These are phyloP conservation scores for Helicoverpa assulta DNA, from an alignment of 2,888 invertebrate species.

Conservation along the genomic window DNA sequence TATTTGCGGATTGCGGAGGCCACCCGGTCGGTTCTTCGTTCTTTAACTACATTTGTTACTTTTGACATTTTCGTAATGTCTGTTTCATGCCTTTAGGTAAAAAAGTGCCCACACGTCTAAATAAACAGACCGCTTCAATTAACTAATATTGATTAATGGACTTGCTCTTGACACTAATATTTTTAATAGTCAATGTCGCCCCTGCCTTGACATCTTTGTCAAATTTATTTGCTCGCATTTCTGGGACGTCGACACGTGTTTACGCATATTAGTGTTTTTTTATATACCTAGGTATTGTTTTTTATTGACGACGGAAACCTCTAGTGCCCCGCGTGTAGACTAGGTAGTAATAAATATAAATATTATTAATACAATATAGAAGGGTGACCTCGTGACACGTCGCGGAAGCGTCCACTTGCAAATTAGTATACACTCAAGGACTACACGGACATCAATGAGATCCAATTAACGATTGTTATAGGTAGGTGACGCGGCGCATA, in stretches of 20 bases:
- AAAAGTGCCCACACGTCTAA: conserved; percentile 22
- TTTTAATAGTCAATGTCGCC: conserved; percentile 42
- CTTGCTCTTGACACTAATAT: conserved; percentile 50
- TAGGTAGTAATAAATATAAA: conserved; percentile 56
- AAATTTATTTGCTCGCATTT: conserved; percentile 46
- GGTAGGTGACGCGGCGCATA: conserved; percentile 48
- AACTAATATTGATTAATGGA: conserved; percentile 49
- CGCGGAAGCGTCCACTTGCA: conserved; percentile 86
- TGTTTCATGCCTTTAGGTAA: conserved; percentile 32
- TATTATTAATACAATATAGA: conserved; percentile 70
- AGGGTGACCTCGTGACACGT: conserved; percentile 73
- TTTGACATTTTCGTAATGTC: conserved; percentile 56
- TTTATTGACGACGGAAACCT: conserved; percentile 73
- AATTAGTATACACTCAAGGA: conserved; percentile 84
- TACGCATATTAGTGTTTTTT: conserved; percentile 1
- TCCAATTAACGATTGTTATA: conserved; percentile 65
- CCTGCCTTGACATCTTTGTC: conserved; percentile 51
- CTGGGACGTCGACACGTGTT: conserved; percentile 20
- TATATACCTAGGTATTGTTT: conserved; percentile 33
- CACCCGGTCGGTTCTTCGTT: conserved; percentile 73
- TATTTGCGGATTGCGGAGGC: conserved; percentile 82
- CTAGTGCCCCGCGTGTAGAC: conserved; percentile 56
- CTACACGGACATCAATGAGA: conserved; percentile 63
- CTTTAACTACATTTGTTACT: conserved; percentile 60
- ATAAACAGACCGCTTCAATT: conserved; percentile 35